A percentile compares a stretch with the other conserved stretches of the same genome.
phyloP scores from a whole-genome alignment of 2,797 vertebrate genomes.

The Protonibea diacanthus region DNA sequence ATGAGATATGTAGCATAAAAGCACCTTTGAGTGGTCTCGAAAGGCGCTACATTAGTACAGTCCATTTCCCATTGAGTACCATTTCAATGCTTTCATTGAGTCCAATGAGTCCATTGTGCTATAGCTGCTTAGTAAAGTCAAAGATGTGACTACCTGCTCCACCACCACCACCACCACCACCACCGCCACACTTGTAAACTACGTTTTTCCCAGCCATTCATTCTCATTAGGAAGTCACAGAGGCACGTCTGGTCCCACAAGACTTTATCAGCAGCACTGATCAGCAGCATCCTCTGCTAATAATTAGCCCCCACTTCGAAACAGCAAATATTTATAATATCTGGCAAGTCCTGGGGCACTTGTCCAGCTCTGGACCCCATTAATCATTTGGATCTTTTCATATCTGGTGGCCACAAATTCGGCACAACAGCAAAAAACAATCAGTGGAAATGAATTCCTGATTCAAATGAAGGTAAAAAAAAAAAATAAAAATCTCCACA shows the following conservation, averaged over 20 bases:
- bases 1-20: no score
- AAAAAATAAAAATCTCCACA: neutral
- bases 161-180: neutral
- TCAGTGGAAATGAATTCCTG: neutral
- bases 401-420: neutral
- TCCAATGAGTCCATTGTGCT: no score
- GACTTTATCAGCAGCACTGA: neutral
- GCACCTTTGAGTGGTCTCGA: no score
- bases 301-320: neutral
- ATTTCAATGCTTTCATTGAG: neutral
- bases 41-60: no score
- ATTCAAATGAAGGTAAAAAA: neutral
- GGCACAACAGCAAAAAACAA: neutral
- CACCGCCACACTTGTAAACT: neutral
- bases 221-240: constrained; percentile 6
- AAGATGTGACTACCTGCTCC: neutral
- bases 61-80: neutral
- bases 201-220: constrained; percentile 5
- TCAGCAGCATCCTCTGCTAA: neutral
- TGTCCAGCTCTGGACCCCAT: constrained; percentile 6
- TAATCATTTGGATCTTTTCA: neutral
- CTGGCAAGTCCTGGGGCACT: constrained; percentile 1
- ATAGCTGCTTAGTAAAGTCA: neutral
- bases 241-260: neutral
- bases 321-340: neutral